Conservation (phyloP, 2,888 invertebrate species). For the Thereva nobilitata region DNA sequence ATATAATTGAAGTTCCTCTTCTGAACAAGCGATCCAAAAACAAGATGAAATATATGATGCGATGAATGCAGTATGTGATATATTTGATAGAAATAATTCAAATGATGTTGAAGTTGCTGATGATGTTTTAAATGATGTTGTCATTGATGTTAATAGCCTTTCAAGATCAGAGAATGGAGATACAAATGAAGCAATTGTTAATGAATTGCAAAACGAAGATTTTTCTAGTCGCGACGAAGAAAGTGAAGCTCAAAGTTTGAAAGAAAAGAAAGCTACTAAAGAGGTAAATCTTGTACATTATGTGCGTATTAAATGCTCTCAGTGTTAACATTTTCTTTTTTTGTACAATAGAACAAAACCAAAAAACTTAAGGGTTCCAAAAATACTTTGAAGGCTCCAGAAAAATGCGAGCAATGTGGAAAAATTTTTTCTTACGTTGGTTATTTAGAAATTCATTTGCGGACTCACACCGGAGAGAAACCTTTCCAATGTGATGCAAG, state of each 20-base stretch:
- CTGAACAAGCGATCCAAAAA: constrained; percentile 24
- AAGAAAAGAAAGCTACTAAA: not conserved
- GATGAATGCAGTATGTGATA: constrained; percentile 46
- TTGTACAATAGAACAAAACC: constrained; percentile 15
- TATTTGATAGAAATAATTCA: constrained; percentile 47
- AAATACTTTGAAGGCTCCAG: constrained; percentile 45
- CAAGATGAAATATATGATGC: constrained; percentile 42
- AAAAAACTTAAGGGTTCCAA: constrained; percentile 45
- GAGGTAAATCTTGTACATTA: not conserved
- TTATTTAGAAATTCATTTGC: constrained; percentile 50
- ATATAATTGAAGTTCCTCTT: constrained; percentile 1
- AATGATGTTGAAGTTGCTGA: constrained; percentile 47
- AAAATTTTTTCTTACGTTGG: constrained; percentile 49
- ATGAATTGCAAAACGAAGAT: not conserved
- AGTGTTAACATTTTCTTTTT: not conserved
- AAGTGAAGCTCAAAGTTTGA: not conserved
- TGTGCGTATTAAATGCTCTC: not conserved
- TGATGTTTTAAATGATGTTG: constrained; percentile 49
- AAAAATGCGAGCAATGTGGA: constrained; percentile 49
- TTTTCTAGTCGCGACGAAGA: not conserved
- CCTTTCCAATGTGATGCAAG: constrained; percentile 50
- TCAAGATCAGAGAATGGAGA: constrained; percentile 50
- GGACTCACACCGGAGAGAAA: constrained; percentile 50
- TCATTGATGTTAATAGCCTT: constrained; percentile 49
- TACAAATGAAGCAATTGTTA: not conserved